Base-by-base conservation (phyloP, 2,888 invertebrate species). In the Seira ritae region DNA sequence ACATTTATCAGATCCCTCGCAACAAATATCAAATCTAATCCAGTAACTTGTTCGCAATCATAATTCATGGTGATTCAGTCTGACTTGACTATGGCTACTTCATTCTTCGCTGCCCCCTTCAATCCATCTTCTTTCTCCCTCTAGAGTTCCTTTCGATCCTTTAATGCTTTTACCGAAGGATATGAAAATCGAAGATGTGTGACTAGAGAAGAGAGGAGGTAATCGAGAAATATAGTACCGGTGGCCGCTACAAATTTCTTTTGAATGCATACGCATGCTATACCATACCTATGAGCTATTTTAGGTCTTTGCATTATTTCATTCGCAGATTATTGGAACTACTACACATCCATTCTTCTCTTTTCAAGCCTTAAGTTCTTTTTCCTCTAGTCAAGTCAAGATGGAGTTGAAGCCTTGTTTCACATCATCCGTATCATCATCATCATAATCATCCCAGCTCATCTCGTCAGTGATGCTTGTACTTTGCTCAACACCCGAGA, bases 401-500 rank as follows among this genome's bases (percentile, higher is more conserved):
- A 31, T 31, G 31, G 31, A 31, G 31, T 8, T 74, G 72, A 72
- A 42, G 65, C 66, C 66, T 72, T 72, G 72, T 72, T 72, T 74
- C 66, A 46, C 46, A 46, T 42, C 8, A 74, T 68, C 67, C 66
- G 46, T 67, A 66, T 75, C 75, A 46, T 73, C 65, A 62, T 62
- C 62, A 55, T 55, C 55, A 3, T 20, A 19, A 62, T 62, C 20
- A 19, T 62, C 22, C 12, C 3, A 50, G 62, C 62, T 20, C 4
- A 62, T 62, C 50, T 50, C 50, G 2, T 50, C 50, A 62, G 2
- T 76, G 42, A 76, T 76, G 76, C 76, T 62, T 62, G 20, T 62
- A 62, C 20, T 62, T 76, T 76, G 74, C 55, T 76, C 67, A 81
- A 72, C 67, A 82, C 76, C 77, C 82, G 77, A 82, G 72, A 82